Percentiles rank a stretch among this genome's conserved stretches.
Evolutionary conservation across 2,888 invertebrate species (phyloP).

Genomic region (Cryptus armator): DNA sequence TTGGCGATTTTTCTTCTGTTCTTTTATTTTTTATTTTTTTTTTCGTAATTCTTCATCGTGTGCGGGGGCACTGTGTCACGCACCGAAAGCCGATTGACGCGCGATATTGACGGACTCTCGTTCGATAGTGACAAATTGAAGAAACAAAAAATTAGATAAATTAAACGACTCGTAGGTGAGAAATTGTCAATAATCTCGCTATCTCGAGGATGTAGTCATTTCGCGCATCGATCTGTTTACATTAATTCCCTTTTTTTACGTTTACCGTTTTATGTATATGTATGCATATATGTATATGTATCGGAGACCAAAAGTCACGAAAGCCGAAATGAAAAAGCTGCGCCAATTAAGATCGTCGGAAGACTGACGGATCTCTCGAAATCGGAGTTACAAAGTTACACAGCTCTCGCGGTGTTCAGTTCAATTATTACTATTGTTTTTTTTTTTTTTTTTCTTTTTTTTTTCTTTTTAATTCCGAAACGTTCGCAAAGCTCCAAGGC

Average conservation of each 20-base stretch:
- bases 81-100: conserved; percentile 51
- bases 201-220: conserved; percentile 7
- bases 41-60: conserved; percentile 24
- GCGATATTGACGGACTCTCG: conserved; percentile 27
- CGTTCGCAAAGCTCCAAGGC: conserved; percentile 72
- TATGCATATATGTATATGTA: conserved; percentile 68
- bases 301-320: conserved; percentile 55
- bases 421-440: neutral
- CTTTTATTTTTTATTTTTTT: conserved; percentile 32
- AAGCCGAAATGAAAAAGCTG: conserved; percentile 48
- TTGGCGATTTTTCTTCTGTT: conserved; percentile 56
- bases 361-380: conserved; percentile 28
- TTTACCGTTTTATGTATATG: conserved; percentile 66
- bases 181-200: neutral
- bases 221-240: conserved; percentile 53
- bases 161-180: neutral
- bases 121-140: neutral
- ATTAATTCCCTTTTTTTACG: conserved; percentile 51
- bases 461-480: conserved; percentile 40
- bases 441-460: conserved; percentile 13
- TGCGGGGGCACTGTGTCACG: conserved; percentile 31
- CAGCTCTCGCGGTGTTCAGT: conserved; percentile 24
- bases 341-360: conserved; percentile 32
- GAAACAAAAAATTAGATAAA: conserved; percentile 3
- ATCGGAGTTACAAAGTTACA: conserved; percentile 4